These are phyloP conservation scores for Hyles euphorbiae DNA, from an alignment of 1,140 invertebrate species.

Conservation along the genomic window DNA sequence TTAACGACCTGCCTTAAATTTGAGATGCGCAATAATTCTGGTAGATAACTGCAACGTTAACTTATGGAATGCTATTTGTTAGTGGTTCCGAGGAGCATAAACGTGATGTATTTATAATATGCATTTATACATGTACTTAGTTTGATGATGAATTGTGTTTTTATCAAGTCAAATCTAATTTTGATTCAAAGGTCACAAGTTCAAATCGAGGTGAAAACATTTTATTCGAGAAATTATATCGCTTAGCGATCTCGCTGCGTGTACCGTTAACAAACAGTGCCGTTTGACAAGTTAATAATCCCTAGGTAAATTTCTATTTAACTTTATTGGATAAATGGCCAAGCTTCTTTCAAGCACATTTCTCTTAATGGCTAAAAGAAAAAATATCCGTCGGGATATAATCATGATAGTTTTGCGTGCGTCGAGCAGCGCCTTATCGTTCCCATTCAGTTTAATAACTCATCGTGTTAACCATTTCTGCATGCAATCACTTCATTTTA, in stretches of 20 bases:
- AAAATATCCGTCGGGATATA: not conserved
- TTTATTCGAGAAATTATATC: constrained; percentile 11
- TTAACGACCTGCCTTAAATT: constrained; percentile 9
- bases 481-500: too few relatives aligned
- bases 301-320: not conserved
- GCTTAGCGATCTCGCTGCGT: not conserved
- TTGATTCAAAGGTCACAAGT: constrained; percentile 16
- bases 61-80: too few relatives aligned
- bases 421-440: too few relatives aligned
- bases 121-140: too few relatives aligned
- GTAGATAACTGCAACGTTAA: constrained; percentile 1
- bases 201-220: constrained; percentile 11
- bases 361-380: not conserved
- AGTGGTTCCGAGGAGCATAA: too few relatives aligned
- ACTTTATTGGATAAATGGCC: constrained; percentile 9
- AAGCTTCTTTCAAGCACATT: not conserved
- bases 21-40: constrained; percentile 13
- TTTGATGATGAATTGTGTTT: not conserved
- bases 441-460: too few relatives aligned
- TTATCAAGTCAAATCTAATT: too few relatives aligned
- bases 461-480: too few relatives aligned
- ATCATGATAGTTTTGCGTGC: too few relatives aligned
- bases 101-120: too few relatives aligned
- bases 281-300: constrained; percentile 6
- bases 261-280: constrained; percentile 1